A percentile compares a stretch with the other conserved stretches of the same genome.
phyloP scores from a whole-genome alignment of 2,888 invertebrate genomes.

The Gasteruption jaculator region DNA sequence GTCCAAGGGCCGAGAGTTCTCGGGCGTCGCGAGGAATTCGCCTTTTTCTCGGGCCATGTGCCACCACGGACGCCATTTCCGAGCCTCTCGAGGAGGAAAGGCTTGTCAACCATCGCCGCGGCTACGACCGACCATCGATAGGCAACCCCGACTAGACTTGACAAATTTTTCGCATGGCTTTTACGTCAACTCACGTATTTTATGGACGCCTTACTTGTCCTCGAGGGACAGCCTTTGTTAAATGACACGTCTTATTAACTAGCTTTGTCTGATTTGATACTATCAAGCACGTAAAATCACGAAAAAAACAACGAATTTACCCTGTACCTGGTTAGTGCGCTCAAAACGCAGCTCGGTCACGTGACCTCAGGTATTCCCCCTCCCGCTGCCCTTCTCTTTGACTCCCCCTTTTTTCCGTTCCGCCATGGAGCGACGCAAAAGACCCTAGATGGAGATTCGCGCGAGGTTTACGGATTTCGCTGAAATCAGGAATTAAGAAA shows the following conservation, averaged over 20 bases:
- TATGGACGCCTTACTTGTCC: constrained; percentile 29
- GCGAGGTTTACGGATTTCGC: no score
- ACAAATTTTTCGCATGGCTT: constrained; percentile 28
- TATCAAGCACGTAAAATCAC: constrained; percentile 39
- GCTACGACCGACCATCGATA: constrained; percentile 36
- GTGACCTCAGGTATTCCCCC: constrained; percentile 53
- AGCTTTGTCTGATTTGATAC: no score
- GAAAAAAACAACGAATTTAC: constrained; percentile 49
- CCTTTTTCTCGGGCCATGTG: constrained; percentile 38
- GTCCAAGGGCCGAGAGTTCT: neutral
- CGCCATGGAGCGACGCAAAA: neutral
- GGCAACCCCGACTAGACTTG: constrained; percentile 27
- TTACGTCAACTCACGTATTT: constrained; percentile 37
- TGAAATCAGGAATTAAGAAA: no score
- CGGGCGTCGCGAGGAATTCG: neutral
- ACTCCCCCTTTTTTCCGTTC: neutral
- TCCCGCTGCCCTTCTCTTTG: no score
- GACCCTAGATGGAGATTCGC: no score
- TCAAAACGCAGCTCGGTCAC: constrained; percentile 68
- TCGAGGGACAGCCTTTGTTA: constrained; percentile 26
- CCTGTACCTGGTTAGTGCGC: constrained; percentile 68
- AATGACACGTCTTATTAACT: no score
- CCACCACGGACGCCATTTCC: constrained; percentile 46
- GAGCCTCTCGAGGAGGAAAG: constrained; percentile 34
- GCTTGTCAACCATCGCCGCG: constrained; percentile 44